These are phyloP conservation scores for Siniperca obscura DNA, from an alignment of 2,797 vertebrate genomes.

Conservation along the genomic window DNA sequence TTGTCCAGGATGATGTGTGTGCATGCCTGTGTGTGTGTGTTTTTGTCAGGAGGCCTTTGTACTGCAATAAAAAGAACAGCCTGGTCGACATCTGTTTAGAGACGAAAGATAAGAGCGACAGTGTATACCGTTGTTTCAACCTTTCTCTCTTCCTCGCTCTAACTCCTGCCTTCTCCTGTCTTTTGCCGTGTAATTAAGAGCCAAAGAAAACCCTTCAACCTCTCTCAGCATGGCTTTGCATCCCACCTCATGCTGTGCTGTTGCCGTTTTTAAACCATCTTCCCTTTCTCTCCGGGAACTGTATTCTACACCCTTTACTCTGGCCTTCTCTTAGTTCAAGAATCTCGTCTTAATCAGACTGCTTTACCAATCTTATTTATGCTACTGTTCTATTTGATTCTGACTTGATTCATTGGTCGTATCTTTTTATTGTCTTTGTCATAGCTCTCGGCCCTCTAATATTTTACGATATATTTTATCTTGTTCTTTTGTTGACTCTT, in stretches of 20 bases:
- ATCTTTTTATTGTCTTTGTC: no score
- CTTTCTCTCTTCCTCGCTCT: constrained; percentile 60
- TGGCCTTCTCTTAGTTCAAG: no score
- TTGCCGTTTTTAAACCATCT: constrained; percentile 43
- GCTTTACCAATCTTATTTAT: no score
- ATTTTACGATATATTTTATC: no score
- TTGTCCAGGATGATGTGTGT: constrained; percentile 78
- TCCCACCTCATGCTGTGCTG: constrained; percentile 63
- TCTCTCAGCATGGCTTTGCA: constrained; percentile 58
- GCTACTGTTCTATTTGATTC: no score
- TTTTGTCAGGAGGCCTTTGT: constrained; percentile 82
- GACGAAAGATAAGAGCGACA: constrained; percentile 73
- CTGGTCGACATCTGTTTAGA: constrained; percentile 82
- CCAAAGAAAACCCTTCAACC: constrained; percentile 75
- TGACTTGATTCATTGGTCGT: no score
- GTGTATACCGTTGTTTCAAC: constrained; percentile 67
- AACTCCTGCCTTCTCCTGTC: constrained; percentile 68
- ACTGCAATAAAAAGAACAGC: constrained; percentile 75
- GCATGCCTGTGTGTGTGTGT: constrained; percentile 35
- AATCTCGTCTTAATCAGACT: no score
- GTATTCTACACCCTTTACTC: neutral
- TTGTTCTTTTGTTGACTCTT: no score
- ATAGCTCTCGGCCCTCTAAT: no score
- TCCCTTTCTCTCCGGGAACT: constrained; percentile 29
- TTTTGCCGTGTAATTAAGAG: constrained; percentile 80